Base-by-base conservation (phyloP, 1,140 invertebrate species). In the Galleria mellonella region DNA sequence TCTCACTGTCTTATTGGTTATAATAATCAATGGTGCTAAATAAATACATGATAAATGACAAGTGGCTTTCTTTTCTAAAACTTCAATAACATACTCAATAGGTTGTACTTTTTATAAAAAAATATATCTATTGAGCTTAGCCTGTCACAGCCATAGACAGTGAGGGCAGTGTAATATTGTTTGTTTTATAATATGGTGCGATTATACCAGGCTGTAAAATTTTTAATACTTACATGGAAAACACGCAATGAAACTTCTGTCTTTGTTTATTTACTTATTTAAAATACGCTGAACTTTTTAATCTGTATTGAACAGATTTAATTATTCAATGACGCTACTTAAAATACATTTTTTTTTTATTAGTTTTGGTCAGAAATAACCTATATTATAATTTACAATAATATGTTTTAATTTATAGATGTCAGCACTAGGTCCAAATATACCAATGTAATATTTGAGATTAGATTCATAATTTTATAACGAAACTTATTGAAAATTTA, bases 1-100 rank as follows among this genome's bases (percentile, higher is more conserved):
- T 74, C 77, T 83, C 77, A 73, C 73, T 76, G 73, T 78, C 70
- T 79, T 43, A 27, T 39, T 55, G 55, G 32, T 51, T 55, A 60
- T 53, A 58, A 40, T 23, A 55, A 42, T 47, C 37, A 64, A 64
- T 67, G 73, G 73, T 77, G 73, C 73, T 77, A 77, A 65, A 48
- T 47, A 39, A 47, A 47, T 33, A 47, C 31, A 37, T 40, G 37
- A 46, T 39, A 46, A 42, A 39, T 35, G 8, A 13, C 33, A 37
- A 30, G n/a, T 40, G 33, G 14, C 31, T 47, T 51, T 51, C 28
- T 46, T 46, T 46, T 45, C 41, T 9, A 35, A 43, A 43, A 28
- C 14, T 27, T 36, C 9, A 13, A 5, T 11, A 31, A 13, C 10
- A 50, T 33, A 53, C 54, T 61, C 53, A 28, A 27, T 43, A 55